These are phyloP conservation scores for Tachina grossa DNA, from an alignment of 2,888 invertebrate genomes.

Conservation along the genomic window DNA sequence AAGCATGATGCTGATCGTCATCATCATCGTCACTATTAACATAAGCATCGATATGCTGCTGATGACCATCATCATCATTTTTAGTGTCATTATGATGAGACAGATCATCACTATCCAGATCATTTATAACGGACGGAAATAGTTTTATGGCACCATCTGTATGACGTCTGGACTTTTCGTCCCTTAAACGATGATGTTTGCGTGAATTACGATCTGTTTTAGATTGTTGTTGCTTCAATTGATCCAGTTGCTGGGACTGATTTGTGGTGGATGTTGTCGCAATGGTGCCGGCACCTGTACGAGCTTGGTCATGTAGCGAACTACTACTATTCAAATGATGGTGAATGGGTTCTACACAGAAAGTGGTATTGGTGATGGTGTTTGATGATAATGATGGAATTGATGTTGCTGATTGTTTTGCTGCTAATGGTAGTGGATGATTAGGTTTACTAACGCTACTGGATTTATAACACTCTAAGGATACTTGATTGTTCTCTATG, in stretches of 20 bases:
- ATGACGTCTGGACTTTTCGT: slow-evolving; percentile 73
- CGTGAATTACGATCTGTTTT: slow-evolving; percentile 60
- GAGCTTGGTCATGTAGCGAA: slow-evolving; percentile 57
- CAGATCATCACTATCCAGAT: slow-evolving; percentile 30
- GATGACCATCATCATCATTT: slow-evolving; percentile 51
- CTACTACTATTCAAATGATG: slow-evolving; percentile 65
- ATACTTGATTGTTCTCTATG: slow-evolving; percentile 36
- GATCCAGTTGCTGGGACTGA: slow-evolving; percentile 33
- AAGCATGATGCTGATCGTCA: slow-evolving; percentile 52
- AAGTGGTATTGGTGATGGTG: slow-evolving; percentile 32
- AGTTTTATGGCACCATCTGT: slow-evolving; percentile 73
- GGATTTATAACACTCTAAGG: slow-evolving; percentile 41
- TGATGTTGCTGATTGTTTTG: slow-evolving; percentile 47
- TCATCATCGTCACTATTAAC: slow-evolving; percentile 67
- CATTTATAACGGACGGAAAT: slow-evolving; percentile 47
- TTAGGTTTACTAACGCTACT: slow-evolving; percentile 65
- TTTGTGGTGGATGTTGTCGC: slow-evolving; percentile 9
- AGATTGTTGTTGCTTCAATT: slow-evolving; percentile 35
- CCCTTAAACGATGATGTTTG: slow-evolving; percentile 70
- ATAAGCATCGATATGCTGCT: slow-evolving; percentile 39
- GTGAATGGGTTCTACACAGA: slow-evolving; percentile 70
- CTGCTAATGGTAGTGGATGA: slow-evolving; percentile 19
- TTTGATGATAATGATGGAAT: slow-evolving; percentile 54
- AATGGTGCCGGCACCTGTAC: slow-evolving; percentile 61
- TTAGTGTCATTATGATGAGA: slow-evolving; percentile 57